These are phyloP conservation scores for Smutsia gigantea DNA, from an alignment of 2,797 vertebrate species.

Conservation along the genomic window DNA sequence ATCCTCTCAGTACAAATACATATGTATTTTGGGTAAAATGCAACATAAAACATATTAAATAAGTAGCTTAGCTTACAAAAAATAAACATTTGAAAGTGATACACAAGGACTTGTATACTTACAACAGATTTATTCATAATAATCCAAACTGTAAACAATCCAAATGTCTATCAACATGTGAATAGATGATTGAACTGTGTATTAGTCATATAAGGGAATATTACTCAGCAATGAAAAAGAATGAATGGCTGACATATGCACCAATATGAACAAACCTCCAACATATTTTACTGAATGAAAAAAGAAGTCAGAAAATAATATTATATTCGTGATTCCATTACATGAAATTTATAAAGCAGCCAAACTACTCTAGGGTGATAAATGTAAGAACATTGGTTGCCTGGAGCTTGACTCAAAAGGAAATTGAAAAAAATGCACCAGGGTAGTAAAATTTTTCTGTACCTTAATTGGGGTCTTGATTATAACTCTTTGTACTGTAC, in stretches of 20 bases:
- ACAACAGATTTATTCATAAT: neutral
- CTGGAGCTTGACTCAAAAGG: neutral
- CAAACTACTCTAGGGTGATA: neutral
- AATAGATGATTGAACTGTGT: neutral
- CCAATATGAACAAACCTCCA: neutral
- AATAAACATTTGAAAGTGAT: neutral
- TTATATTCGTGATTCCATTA: neutral
- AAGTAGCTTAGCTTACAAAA: neutral
- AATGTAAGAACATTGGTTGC: neutral
- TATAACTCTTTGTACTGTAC: neutral
- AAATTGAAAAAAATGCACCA: neutral
- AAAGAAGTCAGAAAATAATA: neutral
- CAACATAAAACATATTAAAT: neutral
- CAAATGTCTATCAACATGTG: neutral
- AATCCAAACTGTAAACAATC: neutral
- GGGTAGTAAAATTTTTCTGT: neutral
- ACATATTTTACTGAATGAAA: neutral
- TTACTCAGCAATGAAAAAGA: neutral
- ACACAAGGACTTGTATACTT: neutral
- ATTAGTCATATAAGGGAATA: neutral
- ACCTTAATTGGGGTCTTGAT: neutral
- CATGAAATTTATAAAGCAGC: neutral
- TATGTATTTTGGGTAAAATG: neutral
- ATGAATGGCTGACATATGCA: neutral
- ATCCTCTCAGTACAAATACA: neutral